Evolutionary conservation across 2,797 vertebrate species (phyloP), one percentile per base, ranked within the genome.

Genomic region (Rhabdomys pumilio): DNA sequence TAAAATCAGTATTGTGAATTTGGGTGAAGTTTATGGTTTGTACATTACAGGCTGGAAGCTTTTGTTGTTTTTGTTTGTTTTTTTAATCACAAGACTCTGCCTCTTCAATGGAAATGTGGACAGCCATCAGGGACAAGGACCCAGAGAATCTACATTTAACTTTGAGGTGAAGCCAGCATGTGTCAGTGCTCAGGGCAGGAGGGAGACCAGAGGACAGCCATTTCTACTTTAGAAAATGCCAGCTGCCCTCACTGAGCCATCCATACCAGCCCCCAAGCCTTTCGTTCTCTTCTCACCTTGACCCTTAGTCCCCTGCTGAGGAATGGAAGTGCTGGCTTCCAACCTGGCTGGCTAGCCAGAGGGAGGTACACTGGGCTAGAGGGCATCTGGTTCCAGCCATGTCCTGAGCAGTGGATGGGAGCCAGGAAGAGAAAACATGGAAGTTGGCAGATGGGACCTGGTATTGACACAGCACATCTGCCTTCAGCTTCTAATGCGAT

Each of bases 61-160:
- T 61, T 79, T 24, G 55, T 61, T 22, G 7, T 47, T 20, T 9
- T 34, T 73, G 20, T 47, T 44, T 34, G 8, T 26, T 24, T 24
- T n/a, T 89, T 41, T 19, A 55, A 47, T 55, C 31, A 13, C 38
- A n/a, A 55, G 7, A 4, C 29, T 24, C 34, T 44, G 67, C 22
- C 11, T 95, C 83, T 84, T 89, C n/a, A 81, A 81, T 61, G 77
- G 92, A n/a, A 73, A 31, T 57, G 10, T 81, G 72, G 87, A 77
- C 6, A 41, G 91, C 92, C 29, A 59, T 88, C 47, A 92, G 76
- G 59, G 72, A 93, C 72, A 96, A 72, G 63, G 4, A 29, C 26
- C 55, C 88, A 72, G 26, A 81, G 79, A 41, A 53, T 38, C 20
- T 55, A 67, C 22, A 73, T 73, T 80, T 84, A 91, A 95, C 67